Conservation (phyloP, 2,797 vertebrate genomes). For the Chelidonichthys spinosus region DNA sequence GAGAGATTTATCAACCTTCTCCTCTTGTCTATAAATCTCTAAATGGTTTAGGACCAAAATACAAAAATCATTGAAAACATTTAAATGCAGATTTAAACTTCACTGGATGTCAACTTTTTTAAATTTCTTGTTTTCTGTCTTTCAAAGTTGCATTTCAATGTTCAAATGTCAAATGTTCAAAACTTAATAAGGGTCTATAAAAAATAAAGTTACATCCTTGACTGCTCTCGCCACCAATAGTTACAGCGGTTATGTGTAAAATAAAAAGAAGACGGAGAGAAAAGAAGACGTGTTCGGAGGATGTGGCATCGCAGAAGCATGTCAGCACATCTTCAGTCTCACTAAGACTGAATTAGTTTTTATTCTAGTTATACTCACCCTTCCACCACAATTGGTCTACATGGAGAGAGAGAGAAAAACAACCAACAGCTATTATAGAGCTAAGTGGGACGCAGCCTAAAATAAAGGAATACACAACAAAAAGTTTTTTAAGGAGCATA, state of each 20-base stretch:
- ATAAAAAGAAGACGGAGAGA: background rate
- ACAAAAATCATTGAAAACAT: no score
- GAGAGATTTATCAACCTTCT: background rate
- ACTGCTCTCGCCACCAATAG: constrained; percentile 5
- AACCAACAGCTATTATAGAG: constrained; percentile 35
- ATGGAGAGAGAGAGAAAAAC: constrained; percentile 54
- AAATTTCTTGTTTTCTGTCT: no score
- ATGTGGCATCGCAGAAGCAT: background rate
- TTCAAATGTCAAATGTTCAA: background rate
- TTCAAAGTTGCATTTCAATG: background rate
- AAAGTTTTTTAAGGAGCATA: background rate
- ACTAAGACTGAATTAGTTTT: no score
- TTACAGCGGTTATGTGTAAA: background rate
- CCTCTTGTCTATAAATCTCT: background rate
- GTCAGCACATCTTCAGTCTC: background rate
- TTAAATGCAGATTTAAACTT: background rate
- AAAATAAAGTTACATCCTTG: background rate
- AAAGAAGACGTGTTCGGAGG: background rate
- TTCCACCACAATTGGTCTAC: constrained; percentile 90
- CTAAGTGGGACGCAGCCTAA: constrained; percentile 11
- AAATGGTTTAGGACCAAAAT: background rate
- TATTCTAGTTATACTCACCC: constrained; percentile 84
- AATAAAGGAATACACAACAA: constrained; percentile 3
- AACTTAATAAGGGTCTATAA: background rate
- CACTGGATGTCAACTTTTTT: no score